These are phyloP conservation scores for Spinus olivaceus DNA, from an alignment of 2,797 vertebrate genomes.

Conservation along the genomic window DNA sequence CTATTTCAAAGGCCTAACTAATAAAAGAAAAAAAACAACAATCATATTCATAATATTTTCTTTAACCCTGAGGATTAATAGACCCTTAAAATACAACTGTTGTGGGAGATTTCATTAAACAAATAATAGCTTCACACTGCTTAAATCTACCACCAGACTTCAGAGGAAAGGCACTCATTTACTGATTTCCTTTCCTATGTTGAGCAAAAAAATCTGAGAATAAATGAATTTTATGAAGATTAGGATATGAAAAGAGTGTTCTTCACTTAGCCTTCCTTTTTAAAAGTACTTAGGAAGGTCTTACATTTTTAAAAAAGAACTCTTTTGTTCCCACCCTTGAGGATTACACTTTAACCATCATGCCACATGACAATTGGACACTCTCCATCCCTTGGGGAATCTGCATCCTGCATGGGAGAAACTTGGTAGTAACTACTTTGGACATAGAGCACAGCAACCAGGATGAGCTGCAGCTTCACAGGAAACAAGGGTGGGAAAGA, in stretches of 20 bases:
- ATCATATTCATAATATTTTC: neutral
- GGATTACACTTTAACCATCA: neutral
- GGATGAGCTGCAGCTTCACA: neutral
- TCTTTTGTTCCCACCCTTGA: neutral
- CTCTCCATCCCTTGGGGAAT: neutral
- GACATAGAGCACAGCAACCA: neutral
- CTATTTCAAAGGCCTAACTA: neutral
- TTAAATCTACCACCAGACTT: neutral
- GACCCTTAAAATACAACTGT: neutral
- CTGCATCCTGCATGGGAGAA: neutral
- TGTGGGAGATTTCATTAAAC: neutral
- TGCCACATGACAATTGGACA: neutral
- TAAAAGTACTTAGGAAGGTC: neutral
- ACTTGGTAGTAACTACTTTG: neutral
- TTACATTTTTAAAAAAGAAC: neutral
- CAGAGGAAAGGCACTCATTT: neutral
- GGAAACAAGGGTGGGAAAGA: neutral
- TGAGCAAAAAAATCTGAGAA: neutral
- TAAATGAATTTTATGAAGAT: neutral
- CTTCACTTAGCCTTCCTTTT: neutral
- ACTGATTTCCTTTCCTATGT: accelerated
- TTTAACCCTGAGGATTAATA: neutral
- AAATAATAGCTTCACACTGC: neutral
- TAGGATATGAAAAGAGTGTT: neutral
- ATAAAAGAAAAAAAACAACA: neutral